Evolutionary conservation across 2,113 vertebrate genomes (phyloP), one percentile per base, ranked within the genome.

Genomic region (Cynoglossus semilaevis): DNA sequence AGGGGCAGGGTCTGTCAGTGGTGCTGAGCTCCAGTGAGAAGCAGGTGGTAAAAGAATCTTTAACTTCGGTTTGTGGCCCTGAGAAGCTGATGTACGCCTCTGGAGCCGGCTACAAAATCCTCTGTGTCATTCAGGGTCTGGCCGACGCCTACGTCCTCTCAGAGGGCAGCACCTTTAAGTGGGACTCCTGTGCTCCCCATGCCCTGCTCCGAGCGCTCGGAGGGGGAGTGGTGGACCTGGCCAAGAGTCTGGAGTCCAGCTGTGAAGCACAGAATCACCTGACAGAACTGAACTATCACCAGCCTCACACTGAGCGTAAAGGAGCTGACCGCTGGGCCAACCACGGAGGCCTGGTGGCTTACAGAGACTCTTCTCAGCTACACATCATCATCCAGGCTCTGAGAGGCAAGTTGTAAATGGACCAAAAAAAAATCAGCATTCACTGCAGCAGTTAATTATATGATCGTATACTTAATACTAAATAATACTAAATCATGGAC

Each of bases 21-120:
- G 90, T 94, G 58, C 77, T 93, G 81, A 93, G 92, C 84, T 91
- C 88, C 60, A 90, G 83, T 0, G 91, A 94, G 77, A 88, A 77
- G 45, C 55, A 1, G 0, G 58, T 37, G 1, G 87, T 92, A 9
- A 91, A 77, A 66, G 87, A 69, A 0, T 85, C 79, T 0, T 76
- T 92, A 63, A 54, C 40, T 0, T 76, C 82, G 0, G 75, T 91
- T 22, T 89, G 86, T 5, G 72, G 81, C 7, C 67, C 82, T 0
- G 81, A 70, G 10, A 64, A 29, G 35, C 77, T 94, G 51, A 85
- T 52, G 61, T 92, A 86, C 8, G 92, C 88, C 0, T 91, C 88
- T 0, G 90, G 92, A 0, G 88, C 92, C 0, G 92, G 92, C 5
- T 93, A 90, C 82, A 93, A 93, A 81, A 81, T 92, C 76, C 83